These are phyloP conservation scores for Magallana gigas DNA, from an alignment of 1,140 invertebrate genomes.

Conservation along the genomic window DNA sequence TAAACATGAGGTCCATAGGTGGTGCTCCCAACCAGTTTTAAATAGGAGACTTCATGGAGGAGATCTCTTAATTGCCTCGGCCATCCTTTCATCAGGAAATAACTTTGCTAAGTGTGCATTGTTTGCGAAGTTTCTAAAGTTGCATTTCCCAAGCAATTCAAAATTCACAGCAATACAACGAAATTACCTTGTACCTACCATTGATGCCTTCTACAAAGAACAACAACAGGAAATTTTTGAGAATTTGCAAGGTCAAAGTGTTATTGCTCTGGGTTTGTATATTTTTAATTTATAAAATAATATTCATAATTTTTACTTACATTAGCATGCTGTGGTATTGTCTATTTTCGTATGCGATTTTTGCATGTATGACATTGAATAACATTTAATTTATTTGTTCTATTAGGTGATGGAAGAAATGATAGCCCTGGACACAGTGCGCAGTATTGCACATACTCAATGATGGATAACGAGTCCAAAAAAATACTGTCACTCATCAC, in stretches of 20 bases:
- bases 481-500: too few relatives aligned
- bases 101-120: constrained; percentile 17
- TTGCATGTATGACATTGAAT: too few relatives aligned
- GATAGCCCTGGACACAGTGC: too few relatives aligned
- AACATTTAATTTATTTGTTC: too few relatives aligned
- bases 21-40: constrained; percentile 43
- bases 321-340: too few relatives aligned
- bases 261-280: too few relatives aligned
- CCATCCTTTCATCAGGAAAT: constrained; percentile 30
- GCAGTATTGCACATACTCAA: too few relatives aligned
- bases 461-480: too few relatives aligned
- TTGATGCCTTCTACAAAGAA: constrained; percentile 5
- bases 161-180: constrained; percentile 16
- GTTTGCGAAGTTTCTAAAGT: constrained; percentile 28
- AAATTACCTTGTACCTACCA: constrained; percentile 35
- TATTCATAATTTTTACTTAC: too few relatives aligned
- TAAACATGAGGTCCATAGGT: constrained; percentile 14
- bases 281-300: too few relatives aligned
- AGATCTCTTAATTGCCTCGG: constrained; percentile 16
- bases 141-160: neutral
- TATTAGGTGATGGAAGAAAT: too few relatives aligned
- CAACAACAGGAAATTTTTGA: constrained; percentile 15
- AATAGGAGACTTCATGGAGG: constrained; percentile 39
- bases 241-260: neutral
- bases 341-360: too few relatives aligned